Evolutionary conservation across 2,113 vertebrate genomes (phyloP).

Genomic region (Varanus salvator): DNA sequence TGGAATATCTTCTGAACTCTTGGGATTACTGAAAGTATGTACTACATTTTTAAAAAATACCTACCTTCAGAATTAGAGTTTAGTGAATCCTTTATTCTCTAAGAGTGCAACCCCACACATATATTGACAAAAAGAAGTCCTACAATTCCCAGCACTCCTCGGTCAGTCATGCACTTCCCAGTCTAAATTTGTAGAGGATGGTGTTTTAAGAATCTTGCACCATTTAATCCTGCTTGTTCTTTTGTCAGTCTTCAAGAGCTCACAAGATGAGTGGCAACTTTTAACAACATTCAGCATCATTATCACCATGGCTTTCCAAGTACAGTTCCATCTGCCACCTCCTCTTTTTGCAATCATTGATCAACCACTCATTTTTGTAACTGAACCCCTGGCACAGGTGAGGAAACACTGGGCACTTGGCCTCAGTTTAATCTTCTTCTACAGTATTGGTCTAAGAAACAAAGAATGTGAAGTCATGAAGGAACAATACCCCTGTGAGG

Average conservation of each 20-base stretch:
- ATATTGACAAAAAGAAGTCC: too few species aligned
- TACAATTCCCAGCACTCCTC: too few species aligned
- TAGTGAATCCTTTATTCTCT: constrained; percentile 48
- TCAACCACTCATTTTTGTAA: constrained; percentile 59
- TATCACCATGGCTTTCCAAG: constrained; percentile 68
- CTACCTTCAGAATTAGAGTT: constrained; percentile 10
- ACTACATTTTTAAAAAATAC: constrained; percentile 6
- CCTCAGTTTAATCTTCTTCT: constrained; percentile 61
- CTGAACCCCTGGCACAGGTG: constrained; percentile 56
- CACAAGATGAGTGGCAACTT: constrained; percentile 59
- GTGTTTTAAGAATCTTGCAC: constrained; percentile 38
- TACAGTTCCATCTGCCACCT: constrained; percentile 60
- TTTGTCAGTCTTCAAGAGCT: constrained; percentile 69
- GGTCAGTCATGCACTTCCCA: too few species aligned
- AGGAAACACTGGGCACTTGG: constrained; percentile 41
- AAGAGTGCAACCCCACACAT: too few species aligned
- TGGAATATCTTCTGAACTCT: constrained; percentile 13
- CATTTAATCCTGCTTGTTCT: constrained; percentile 67
- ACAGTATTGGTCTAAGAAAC: constrained; percentile 33
- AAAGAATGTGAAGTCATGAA: constrained; percentile 58
- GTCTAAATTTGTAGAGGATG: too few species aligned
- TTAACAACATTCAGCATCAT: constrained; percentile 65
- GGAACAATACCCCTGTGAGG: constrained; percentile 60
- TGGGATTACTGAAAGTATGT: not conserved
- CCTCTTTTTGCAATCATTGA: constrained; percentile 55